Evolutionary conservation across 2,888 invertebrate species (phyloP).

Genomic region (Rutpela maculata): DNA sequence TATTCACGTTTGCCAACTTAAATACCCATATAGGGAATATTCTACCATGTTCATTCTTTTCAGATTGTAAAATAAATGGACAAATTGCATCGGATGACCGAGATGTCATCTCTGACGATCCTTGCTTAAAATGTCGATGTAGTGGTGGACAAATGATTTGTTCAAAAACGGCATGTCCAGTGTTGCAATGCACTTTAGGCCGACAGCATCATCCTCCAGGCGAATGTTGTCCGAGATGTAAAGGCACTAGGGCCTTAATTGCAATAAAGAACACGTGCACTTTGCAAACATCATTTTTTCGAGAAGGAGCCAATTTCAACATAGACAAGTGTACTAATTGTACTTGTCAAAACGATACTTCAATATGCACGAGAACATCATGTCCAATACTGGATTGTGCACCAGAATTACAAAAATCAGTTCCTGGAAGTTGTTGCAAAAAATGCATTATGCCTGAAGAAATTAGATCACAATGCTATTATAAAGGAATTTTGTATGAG

Average conservation of each 20-base stretch:
- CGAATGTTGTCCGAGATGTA: constrained; percentile 83
- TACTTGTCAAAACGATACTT: constrained; percentile 86
- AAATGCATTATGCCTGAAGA: constrained; percentile 85
- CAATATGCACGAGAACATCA: constrained; percentile 86
- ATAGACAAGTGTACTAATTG: constrained; percentile 89
- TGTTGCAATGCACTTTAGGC: constrained; percentile 86
- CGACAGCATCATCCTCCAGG: constrained; percentile 84
- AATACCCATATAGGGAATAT: no score
- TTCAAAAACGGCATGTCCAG: constrained; percentile 90
- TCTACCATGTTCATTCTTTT: no score
- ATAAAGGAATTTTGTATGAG: constrained; percentile 82
- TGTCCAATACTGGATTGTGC: constrained; percentile 95
- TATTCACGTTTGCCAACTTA: no score
- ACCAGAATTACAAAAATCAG: constrained; percentile 80
- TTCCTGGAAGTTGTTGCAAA: constrained; percentile 85
- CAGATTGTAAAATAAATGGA: constrained; percentile 82
- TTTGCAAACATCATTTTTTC: constrained; percentile 62
- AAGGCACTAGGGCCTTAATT: constrained; percentile 75
- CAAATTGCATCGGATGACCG: constrained; percentile 86
- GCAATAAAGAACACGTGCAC: constrained; percentile 75
- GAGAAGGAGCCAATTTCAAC: constrained; percentile 62
- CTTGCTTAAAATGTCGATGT: constrained; percentile 90
- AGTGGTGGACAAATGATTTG: constrained; percentile 83
- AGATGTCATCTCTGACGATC: constrained; percentile 87
- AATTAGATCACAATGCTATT: constrained; percentile 80